Percentiles rank a stretch among this genome's conserved stretches.
Evolutionary conservation across 2,888 invertebrate species (phyloP).

Genomic region (Megastigmus dorsalis): DNA sequence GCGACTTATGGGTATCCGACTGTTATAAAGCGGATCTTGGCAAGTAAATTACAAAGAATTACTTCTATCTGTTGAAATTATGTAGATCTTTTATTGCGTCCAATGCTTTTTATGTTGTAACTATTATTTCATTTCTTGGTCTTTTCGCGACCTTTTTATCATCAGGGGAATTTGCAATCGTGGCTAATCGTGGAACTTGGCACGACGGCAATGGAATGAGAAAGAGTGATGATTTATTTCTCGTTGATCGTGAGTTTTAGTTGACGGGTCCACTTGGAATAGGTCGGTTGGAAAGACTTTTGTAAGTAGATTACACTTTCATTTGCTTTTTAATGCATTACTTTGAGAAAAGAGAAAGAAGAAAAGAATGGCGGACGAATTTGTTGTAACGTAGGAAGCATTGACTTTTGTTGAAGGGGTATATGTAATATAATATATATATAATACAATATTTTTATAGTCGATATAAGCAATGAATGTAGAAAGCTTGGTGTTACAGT

Average conservation of each 20-base stretch:
- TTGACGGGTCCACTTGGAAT: conserved; percentile 31
- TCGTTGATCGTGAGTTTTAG: conserved; percentile 21
- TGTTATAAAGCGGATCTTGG: conserved; percentile 16
- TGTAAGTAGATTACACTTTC: conserved; percentile 53
- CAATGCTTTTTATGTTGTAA: conserved; percentile 51
- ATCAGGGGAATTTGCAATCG: conserved; percentile 44
- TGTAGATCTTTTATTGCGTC: conserved; percentile 36
- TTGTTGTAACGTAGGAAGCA: conserved; percentile 2
- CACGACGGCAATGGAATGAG: conserved; percentile 44
- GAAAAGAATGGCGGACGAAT: conserved; percentile 14
- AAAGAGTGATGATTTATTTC: conserved; percentile 44
- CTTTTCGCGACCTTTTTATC: conserved; percentile 29
- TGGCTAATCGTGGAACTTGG: conserved; percentile 44
- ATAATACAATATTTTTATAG: no score
- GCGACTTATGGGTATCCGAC: conserved; percentile 10
- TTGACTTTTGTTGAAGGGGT: no score
- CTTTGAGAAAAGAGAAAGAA: neutral
- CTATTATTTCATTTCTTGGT: conserved; percentile 46
- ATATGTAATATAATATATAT: no score
- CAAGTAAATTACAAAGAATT: conserved; percentile 35
- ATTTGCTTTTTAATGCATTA: conserved; percentile 32
- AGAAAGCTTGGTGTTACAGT: conserved; percentile 39
- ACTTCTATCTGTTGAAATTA: conserved; percentile 32
- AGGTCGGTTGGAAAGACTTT: conserved; percentile 45
- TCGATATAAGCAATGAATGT: conserved; percentile 31